Evolutionary conservation across 2,797 vertebrate genomes (phyloP), one percentile per base, ranked within the genome.

Genomic region (Sus cebifrons): DNA sequence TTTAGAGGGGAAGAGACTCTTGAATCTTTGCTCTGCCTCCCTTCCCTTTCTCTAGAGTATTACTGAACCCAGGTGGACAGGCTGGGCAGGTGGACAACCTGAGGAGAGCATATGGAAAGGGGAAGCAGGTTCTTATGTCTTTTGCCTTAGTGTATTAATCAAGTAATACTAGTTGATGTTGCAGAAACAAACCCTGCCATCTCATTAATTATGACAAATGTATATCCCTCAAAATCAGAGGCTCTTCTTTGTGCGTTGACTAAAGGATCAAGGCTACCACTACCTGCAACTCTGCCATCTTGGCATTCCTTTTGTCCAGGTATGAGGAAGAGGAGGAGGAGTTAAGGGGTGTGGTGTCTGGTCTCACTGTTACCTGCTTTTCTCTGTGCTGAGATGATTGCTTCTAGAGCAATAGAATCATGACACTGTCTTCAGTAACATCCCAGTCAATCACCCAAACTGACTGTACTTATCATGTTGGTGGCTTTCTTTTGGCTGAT

Each of bases 401-500:
- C 54, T 62, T 92, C 70, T 56, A 5, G 0, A 78, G 70, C 12
- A 64, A 25, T 27, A 13, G 73, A 64, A 15, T 77, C 4, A 29
- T 20, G 74, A 44, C n/a, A 54, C 16, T 68, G 58, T 74, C 74
- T 74, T 75, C 29, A 29, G 23, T 73, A 13, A 54, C 14, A 29
- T 84, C 23, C 56, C 58, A 62, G 14, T 78, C 68, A 36, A 4
- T 94, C 11, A 44, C 56, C 27, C 54, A 44, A 60, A 60, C 44
- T 65, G 74, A 65, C 9, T 27, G 27, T n/a, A 60, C 27, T 68
- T 81, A 62, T 89, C 21, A n/a, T n/a, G 13, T 71, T 68, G 54
- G 29, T 92, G 60, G 36, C 52, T 91, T 83, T 88, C 95, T 83
- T 81, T 44, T 44, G 44, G 60, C 83, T 86, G 86, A 67, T 78